Conservation (phyloP, 2,113 vertebrate species). For the Coreoperca whiteheadi region DNA sequence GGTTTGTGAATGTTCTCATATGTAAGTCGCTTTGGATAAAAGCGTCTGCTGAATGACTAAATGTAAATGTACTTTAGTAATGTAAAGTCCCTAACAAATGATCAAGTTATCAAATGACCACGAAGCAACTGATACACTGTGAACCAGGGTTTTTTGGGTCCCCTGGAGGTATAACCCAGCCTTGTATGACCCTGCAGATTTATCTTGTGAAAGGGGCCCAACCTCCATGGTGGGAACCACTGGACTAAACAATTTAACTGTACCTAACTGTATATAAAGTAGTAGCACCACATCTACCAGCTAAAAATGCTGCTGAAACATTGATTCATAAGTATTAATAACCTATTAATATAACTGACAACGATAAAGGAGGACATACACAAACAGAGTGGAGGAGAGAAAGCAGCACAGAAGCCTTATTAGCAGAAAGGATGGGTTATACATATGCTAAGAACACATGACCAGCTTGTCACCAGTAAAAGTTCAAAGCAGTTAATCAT, state of each 20-base stretch:
- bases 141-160: too few relatives aligned
- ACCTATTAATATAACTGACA: not conserved
- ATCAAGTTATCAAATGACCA: too few relatives aligned
- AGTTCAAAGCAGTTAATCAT: slow-evolving; percentile 64
- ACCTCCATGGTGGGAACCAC: not conserved
- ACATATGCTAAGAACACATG: slow-evolving; percentile 56
- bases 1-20: too few relatives aligned
- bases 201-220: not conserved
- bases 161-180: too few relatives aligned
- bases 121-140: too few relatives aligned
- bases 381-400: not conserved
- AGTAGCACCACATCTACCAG: not conserved
- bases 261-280: too few relatives aligned
- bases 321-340: not conserved
- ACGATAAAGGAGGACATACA: not conserved
- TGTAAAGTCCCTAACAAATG: too few relatives aligned
- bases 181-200: not conserved
- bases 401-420: slow-evolving; percentile 11
- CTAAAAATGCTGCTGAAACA: not conserved
- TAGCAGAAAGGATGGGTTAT: slow-evolving; percentile 31
- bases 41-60: too few relatives aligned
- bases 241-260: not conserved
- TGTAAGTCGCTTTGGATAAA: too few relatives aligned
- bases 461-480: slow-evolving; percentile 47
- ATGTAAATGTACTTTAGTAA: too few relatives aligned